phyloP scores from a whole-genome alignment of 2,797 vertebrate genomes.

The Cuniculus paca region DNA sequence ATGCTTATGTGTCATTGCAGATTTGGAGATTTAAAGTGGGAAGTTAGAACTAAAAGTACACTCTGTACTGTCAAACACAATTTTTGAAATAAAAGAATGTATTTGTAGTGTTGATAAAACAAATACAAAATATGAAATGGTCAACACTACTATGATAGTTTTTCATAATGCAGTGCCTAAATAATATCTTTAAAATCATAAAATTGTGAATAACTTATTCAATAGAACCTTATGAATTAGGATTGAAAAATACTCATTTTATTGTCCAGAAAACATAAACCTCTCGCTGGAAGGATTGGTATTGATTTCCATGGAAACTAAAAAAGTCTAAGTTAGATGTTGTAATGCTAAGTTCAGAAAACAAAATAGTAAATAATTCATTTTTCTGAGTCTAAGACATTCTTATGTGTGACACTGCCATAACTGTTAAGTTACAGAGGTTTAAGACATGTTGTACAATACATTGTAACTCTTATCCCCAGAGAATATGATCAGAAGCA shows the following conservation, averaged over 20 bases:
- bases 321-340: background rate
- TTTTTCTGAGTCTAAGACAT: background rate
- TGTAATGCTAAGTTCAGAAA: background rate
- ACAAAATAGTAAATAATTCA: background rate
- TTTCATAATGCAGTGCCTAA: background rate
- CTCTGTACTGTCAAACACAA: background rate
- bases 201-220: background rate
- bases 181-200: background rate
- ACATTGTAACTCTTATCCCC: background rate
- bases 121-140: background rate
- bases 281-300: fast-evolving
- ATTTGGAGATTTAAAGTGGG: background rate
- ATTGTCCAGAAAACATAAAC: background rate
- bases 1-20: background rate
- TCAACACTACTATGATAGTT: background rate
- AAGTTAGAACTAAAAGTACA: background rate
- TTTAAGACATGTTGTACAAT: background rate
- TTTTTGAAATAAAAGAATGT: background rate
- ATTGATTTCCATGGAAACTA: background rate
- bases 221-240: background rate
- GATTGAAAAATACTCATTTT: background rate
- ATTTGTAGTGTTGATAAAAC: background rate
- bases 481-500: background rate
- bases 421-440: background rate
- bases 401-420: background rate